Base-by-base conservation (phyloP, 1,140 invertebrate species). In the Solenopsis invicta region DNA sequence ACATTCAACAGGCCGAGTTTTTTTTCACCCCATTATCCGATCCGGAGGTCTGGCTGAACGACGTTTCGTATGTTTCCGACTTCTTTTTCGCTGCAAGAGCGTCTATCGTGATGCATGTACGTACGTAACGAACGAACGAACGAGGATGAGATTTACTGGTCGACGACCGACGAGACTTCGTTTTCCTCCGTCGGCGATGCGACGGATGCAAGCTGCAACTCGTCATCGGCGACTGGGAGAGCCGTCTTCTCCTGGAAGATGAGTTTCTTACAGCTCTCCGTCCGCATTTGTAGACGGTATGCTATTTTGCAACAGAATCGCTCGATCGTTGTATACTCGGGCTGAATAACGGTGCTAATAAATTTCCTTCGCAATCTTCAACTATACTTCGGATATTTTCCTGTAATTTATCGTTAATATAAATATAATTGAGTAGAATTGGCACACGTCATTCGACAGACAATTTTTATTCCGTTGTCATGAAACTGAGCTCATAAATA, bases 131-230 rank as follows among this genome's bases (percentile, higher is more conserved):
- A 69, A 90, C 71, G 86, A 89, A 85, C 29, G 45, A 37, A 59
- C 34, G n/a, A 64, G 76, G 12, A 50, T 71, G 50, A 82, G 67
- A 77, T 74, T 84, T 87, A 89, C 86, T 78, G 88, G 89, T 81
- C 64, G 77, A 78, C 89, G 89, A 90, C 80, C 80, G 67, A 82
- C 67, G 67, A 59, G 54, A 48, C 84, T 81, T 21, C 37, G 72
- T 66, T 41, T 87, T 89, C 82, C 45, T 89, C 82, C 45, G 82
- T 81, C 77, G 61, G 74, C 45, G 88, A 89, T 59, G 88, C 72
- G 85, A 87, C 88, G 85, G 89, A 75, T 89, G 88, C 85, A 89
- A 24, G 89, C 89, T 90, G 89, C 88, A 62, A 69, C 88, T 74
- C 66, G 89, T 90, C 80, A 82, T 81, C 89, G 69, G 62, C 54